Base-by-base conservation (phyloP, 2,113 vertebrate genomes). In the Procavia capensis region DNA sequence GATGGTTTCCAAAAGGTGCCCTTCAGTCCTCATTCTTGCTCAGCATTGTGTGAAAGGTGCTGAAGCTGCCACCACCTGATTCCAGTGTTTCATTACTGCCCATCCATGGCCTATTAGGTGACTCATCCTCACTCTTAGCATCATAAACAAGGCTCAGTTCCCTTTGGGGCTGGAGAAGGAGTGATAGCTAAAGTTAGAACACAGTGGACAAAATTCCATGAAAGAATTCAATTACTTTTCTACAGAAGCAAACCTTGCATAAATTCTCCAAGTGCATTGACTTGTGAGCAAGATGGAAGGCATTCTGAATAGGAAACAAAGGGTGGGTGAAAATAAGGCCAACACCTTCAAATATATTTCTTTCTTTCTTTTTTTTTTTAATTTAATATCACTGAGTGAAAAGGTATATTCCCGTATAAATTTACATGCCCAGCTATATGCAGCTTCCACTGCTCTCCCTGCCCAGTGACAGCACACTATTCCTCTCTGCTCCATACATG, bases 31-130 rank as follows among this genome's bases (percentile, higher is more conserved):
- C 1, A 2, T 79, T 92, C n/a, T n/a, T 95, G 79, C 82, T 97
- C 92, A 78, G 89, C 50, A 76, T 94, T 93, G 80, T 90, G 59
- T 96, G 95, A 93, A 93, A 95, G 59, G 39, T 50, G 78, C 31
- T 14, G 36, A 86, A 61, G 87, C 47, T 22, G 43, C 68, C 27
- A 9, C 83, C 78, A 16, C 63, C 75, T 93, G 90, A 91, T 86
- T 57, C 88, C 68, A 76, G 64, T 29, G n/a, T 88, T 78, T 90
- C 94, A 80, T 97, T 6, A 17, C 17, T 0, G 0, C 68, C 43
- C 54, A 24, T 82, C 76, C 75, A 93, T 27, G 11, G 13, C 61
- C 16, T 9, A 47, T 64, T 27, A 0, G 75, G 90, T 79, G 86
- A 70, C 39, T 39, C 14, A 39, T 61, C 34, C 76, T n/a, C 4